Base-by-base conservation (phyloP, 2,888 invertebrate genomes). In the Ormia ochracea region DNA sequence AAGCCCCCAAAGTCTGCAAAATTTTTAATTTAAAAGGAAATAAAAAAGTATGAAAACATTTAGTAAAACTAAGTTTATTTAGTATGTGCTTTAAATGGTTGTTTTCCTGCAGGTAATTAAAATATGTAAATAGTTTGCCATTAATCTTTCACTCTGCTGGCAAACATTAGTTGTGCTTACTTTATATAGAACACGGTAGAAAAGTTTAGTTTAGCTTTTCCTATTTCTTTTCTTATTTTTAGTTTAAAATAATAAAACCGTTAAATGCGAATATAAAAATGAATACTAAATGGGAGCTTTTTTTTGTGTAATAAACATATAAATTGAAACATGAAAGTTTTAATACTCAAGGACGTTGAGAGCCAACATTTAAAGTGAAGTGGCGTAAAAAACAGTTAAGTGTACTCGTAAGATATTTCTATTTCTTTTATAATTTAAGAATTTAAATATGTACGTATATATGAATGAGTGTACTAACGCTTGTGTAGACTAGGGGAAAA, bases 31-130 rank as follows among this genome's bases (percentile, higher is more conserved):
- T 45, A 12, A 77, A 63, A 50, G 23, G 23, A 19, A 65, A 72
- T 72, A 56, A 56, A 70, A 50, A 38, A 63, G 63, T 72, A 54
- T 72, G 48, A 59, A 43, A 45, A 50, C 36, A n/a, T 70, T 6
- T 33, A 10, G 3, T 33, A 10, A 7, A 14, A 12, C 48, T 6
- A 10, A 65, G 23, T 28, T 17, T 6, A 7, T 52, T 31, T 19
- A 21, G 3, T n/a, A 21, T 45, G 10, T 45, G 21, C 50, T 2
- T 63, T 19, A 41, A 31, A 19, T n/a, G 36, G 21, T 69, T 58
- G 23, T 69, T 68, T 66, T 58, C 56, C 79, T 75, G 14, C n/a
- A 63, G 59, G 78, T 63, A 75, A 75, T 70, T 75, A 79, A 74
- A 75, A 66, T 58, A 75, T 70, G 72, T 59, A 78, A 61, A 74